Base-by-base conservation (phyloP, 1,140 invertebrate genomes). In the Rhagoletis zephyria region DNA sequence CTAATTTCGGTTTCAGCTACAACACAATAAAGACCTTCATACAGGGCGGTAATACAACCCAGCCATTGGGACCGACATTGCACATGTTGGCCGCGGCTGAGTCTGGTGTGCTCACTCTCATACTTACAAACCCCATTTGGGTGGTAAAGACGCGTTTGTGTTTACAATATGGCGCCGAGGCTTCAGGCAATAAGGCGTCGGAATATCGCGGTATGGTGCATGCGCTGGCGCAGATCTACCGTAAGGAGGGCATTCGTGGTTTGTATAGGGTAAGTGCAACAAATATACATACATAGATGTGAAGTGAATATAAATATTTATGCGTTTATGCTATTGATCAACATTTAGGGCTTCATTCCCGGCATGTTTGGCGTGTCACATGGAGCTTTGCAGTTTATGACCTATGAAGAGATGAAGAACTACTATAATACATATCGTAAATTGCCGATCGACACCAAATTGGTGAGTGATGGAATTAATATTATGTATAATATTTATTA, bases 361-460 rank as follows among this genome's bases (percentile, higher is more conserved):
- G 98, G 98, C 89, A 96, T 99, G 94, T 97, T 99, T 94, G 98
- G 98, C 12, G 98, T 99, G 64, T 98, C 97, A 1, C 99, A 99
- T 94, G 99, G 99, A 90, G 98, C 98, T 64, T 94, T 99, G 89
- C 99, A 99, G 94, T 99, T 99, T 93, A 98, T 99, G 97, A 96
- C 96, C 19, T 99, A 99, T 93, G 98, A 99, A 94, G 98, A 99
- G 94, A 96, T 99, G 96, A 99, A 99, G 94, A 97, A 97, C 91
- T 93, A 94, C 89, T 99, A 99, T 92, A 98, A 98, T 93, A 94
- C 95, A 89, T 96, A 97, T 90, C 94, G 95, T 91, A 95, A 95
- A 88, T 91, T 96, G 89, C 95, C 97, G 77, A 96, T 97, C 89
- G 97, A 98, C 92, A 95, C 96, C n/a, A 97, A 98, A 95, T 93